Conservation (phyloP, 2,113 vertebrate species). For the Potamarius usumacintae region DNA sequence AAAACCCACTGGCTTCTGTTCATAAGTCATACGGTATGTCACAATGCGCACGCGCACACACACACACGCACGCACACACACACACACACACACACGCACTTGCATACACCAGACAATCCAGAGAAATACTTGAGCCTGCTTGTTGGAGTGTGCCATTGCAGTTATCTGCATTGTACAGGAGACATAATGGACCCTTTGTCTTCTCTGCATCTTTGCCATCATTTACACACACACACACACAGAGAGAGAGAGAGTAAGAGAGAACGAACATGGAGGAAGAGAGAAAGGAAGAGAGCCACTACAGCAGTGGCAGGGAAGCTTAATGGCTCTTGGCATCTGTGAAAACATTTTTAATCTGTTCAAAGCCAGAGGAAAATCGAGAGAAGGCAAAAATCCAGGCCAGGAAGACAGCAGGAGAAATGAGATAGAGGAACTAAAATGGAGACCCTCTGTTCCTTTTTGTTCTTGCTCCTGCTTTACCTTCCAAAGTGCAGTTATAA, state of each 20-base stretch:
- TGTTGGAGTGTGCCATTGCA: slow-evolving; percentile 13
- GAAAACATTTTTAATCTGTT: slow-evolving; percentile 41
- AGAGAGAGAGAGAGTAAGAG: background rate
- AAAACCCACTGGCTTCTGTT: background rate
- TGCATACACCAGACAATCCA: background rate
- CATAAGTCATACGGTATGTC: background rate
- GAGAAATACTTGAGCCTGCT: background rate
- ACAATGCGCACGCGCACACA: background rate
- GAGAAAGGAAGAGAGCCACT: background rate
- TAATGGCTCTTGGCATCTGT: slow-evolving; percentile 44
- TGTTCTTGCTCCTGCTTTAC: background rate
- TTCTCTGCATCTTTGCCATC: slow-evolving; percentile 28
- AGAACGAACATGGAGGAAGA: background rate
- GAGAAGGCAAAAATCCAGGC: slow-evolving; percentile 3
- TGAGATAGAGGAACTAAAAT: slow-evolving; percentile 7
- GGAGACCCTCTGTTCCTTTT: background rate
- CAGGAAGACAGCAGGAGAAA: slow-evolving; percentile 20
- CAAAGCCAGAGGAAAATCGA: slow-evolving; percentile 22
- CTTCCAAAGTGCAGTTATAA: background rate
- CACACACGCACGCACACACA: background rate
- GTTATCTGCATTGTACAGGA: slow-evolving; percentile 28
- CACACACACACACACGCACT: background rate
- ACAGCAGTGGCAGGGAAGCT: slow-evolving; percentile 18
- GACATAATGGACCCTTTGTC: slow-evolving; percentile 30
- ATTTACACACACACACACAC: slow-evolving; percentile 10